Conservation (phyloP, 2,113 vertebrate genomes). For the Nanorana parkeri region DNA sequence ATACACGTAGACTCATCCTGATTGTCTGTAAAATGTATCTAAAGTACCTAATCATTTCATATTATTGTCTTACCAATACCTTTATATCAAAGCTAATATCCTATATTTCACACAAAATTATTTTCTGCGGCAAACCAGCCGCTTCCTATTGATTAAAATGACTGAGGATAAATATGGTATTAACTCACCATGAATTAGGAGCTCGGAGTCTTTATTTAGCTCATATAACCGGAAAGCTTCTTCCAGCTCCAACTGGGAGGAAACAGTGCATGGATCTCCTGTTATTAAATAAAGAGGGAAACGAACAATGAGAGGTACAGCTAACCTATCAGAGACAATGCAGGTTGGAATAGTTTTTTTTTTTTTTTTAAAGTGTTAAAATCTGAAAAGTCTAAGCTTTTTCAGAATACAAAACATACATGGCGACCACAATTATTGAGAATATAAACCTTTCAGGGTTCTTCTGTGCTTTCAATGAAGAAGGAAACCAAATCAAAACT, state of each 20-base stretch:
- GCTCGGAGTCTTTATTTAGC: constrained; percentile 97
- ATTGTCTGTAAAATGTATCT: background rate
- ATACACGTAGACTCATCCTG: background rate
- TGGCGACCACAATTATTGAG: too few relatives aligned
- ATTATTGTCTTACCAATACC: background rate
- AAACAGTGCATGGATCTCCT: constrained; percentile 98
- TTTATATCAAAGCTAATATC: background rate
- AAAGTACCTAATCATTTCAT: background rate
- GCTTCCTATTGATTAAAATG: background rate
- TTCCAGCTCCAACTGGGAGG: constrained; percentile 96
- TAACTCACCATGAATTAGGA: constrained; percentile 91
- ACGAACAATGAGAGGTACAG: background rate
- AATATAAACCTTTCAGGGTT: too few relatives aligned
- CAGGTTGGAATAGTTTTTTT: too few relatives aligned
- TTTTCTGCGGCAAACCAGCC: too few relatives aligned
- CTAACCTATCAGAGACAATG: too few relatives aligned
- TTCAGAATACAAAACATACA: too few relatives aligned
- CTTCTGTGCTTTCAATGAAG: too few relatives aligned
- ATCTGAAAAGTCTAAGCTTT: too few relatives aligned
- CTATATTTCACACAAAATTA: too few relatives aligned
- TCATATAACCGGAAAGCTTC: constrained; percentile 97
- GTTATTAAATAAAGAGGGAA: constrained; percentile 58
- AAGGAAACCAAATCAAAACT: too few relatives aligned
- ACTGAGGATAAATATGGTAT: background rate
- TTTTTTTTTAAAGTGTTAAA: too few relatives aligned